These are phyloP conservation scores for Propsilocerus akamusi DNA, from an alignment of 1,140 invertebrate species.

Conservation along the genomic window DNA sequence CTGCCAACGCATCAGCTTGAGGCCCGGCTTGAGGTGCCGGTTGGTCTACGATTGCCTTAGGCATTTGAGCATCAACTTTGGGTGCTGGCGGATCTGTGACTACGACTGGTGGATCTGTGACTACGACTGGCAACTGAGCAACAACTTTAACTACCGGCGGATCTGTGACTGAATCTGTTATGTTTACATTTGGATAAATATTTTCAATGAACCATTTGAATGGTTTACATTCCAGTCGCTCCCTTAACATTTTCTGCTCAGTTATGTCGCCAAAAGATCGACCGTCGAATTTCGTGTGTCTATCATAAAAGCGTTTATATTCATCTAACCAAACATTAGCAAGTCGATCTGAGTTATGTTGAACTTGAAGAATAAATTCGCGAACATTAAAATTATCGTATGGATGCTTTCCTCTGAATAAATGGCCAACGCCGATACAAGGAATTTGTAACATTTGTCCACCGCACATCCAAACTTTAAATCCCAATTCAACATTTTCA, in stretches of 20 bases:
- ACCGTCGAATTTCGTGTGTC: neutral
- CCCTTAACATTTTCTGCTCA: neutral
- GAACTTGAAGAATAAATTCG: neutral
- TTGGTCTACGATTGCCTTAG: too few species aligned
- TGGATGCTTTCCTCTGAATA: conserved; percentile 55
- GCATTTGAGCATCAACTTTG: too few species aligned
- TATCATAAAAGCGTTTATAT: neutral
- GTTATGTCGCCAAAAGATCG: neutral
- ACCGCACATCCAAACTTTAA: conserved; percentile 35
- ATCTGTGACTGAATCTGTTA: too few species aligned
- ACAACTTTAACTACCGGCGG: too few species aligned
- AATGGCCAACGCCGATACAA: conserved; percentile 70
- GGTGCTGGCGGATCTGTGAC: too few species aligned
- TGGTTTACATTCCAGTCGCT: neutral
- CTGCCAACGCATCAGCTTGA: too few species aligned
- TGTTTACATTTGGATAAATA: neutral
- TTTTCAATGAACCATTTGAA: neutral
- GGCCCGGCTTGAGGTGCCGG: too few species aligned
- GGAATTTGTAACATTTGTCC: conserved; percentile 59
- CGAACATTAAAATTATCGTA: conserved; percentile 26
- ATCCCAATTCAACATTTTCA: neutral
- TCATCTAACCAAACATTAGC: neutral
- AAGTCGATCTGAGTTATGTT: neutral
- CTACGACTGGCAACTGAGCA: too few species aligned
- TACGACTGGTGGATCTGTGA: too few species aligned